These are phyloP conservation scores for Eremophila alpestris DNA, from an alignment of 2,797 vertebrate species.

Conservation along the genomic window DNA sequence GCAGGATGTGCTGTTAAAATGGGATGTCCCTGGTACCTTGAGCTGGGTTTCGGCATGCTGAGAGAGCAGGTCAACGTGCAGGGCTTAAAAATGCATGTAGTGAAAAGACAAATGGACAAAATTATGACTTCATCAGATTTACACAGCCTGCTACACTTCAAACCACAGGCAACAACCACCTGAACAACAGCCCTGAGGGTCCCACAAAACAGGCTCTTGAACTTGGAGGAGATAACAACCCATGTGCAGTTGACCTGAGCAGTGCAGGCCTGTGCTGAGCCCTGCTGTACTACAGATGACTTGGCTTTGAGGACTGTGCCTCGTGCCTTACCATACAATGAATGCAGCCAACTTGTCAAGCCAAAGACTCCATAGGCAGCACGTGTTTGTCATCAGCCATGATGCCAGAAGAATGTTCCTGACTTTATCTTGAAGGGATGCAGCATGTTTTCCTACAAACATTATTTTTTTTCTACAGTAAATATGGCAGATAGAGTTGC, in stretches of 20 bases:
- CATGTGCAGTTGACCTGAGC: rapidly evolving
- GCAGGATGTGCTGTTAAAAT: constrained; percentile 60
- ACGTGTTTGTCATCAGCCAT: background rate
- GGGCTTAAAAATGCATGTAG: background rate
- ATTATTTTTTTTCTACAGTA: background rate
- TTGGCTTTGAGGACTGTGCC: background rate
- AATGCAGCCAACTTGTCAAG: background rate
- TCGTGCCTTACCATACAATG: background rate
- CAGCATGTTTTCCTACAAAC: background rate
- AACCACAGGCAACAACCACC: constrained; percentile 65
- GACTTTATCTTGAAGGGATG: background rate
- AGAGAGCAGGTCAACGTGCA: constrained; percentile 74
- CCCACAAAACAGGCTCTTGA: background rate
- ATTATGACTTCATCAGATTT: constrained; percentile 78
- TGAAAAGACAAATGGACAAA: background rate
- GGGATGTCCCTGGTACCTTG: constrained; percentile 65
- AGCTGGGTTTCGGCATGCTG: constrained; percentile 18
- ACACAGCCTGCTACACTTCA: constrained; percentile 57
- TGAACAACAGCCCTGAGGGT: background rate
- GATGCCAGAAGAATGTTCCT: background rate
- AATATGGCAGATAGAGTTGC: background rate
- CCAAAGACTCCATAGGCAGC: background rate
- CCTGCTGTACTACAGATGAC: background rate
- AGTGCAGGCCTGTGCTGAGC: background rate
- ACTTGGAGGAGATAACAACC: rapidly evolving